Base-by-base conservation (phyloP, 2,888 invertebrate species). In the Troilus luridus region DNA sequence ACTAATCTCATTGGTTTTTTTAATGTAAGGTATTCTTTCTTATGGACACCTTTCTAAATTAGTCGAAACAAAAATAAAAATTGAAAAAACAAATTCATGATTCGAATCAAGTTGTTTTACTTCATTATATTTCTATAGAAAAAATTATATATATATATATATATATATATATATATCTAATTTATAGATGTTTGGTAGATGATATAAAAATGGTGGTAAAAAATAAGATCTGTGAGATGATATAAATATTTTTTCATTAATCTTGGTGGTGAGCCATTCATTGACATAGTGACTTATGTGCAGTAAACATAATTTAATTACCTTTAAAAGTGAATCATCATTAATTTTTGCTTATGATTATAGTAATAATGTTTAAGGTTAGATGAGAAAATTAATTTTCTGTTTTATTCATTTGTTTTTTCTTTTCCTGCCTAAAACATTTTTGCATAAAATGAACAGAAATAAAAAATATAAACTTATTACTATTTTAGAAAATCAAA, bases 11-110 rank as follows among this genome's bases (percentile, higher is more conserved):
- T 41, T 77, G n/a, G 67, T 77, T 77, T 58, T 56, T 21, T 58
- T 58, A 88, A 17, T 59, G 41, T 88, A 88, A 88, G n/a, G 24
- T 88, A 58, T 59, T 21, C 6, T 88, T 88, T 88, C 59, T 58
- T 21, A 58, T n/a, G 2, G 58, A 88, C 56, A n/a, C 21, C n/a
- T 88, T 19, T 19, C 0, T 88, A 58, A 88, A 88, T n/a, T 24
- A 88, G 14, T 24, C 56, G 14, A 58, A 88, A 54, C 21, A 17
- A 56, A 85, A n/a, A 58, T 24, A 58, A 7, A 59, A 88, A 41
- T 27, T 27, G 7, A 54, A 41, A 41, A 54, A 56, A 41, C 41
- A 14, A 14, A 81, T n/a, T 56, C 11, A 85, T 54, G 54, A 21
- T 88, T 59, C n/a, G 11, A 72, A 8, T n/a, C n/a, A 1, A 88